Conservation (phyloP, 92 coral and sea anemone genomes). For the Parazoanthus darwini region DNA sequence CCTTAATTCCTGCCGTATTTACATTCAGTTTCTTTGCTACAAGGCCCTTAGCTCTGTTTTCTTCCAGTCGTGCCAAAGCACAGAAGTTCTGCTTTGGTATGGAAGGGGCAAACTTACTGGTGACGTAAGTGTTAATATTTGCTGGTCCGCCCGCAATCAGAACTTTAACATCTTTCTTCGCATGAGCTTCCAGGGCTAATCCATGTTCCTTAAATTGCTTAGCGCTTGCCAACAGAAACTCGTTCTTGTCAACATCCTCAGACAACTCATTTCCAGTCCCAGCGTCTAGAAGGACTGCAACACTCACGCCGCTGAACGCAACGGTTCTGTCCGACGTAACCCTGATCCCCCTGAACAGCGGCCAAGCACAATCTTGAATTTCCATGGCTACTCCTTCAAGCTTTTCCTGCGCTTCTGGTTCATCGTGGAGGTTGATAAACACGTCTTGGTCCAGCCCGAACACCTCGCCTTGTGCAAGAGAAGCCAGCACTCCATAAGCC, state of each 20-base stretch:
- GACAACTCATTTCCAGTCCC: conserved; percentile 52
- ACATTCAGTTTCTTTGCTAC: conserved; percentile 85
- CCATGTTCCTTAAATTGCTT: conserved; percentile 78
- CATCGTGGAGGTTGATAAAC: conserved; percentile 72
- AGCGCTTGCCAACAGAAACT: conserved; percentile 57
- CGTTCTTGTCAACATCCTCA: conserved; percentile 49
- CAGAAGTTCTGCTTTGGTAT: conserved; percentile 81
- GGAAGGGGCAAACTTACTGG: conserved; percentile 89
- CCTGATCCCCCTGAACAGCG: conserved; percentile 70
- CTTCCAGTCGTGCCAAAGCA: conserved; percentile 85
- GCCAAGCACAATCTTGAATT: conserved; percentile 92
- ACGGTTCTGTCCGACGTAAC: conserved; percentile 67
- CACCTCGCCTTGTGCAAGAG: conserved; percentile 82
- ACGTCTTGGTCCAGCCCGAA: conserved; percentile 86
- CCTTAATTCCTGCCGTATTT: conserved; percentile 85
- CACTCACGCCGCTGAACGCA: conserved; percentile 81
- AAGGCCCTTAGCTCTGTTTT: conserved; percentile 87
- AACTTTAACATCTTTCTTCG: conserved; percentile 80
- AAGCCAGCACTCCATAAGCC: conserved; percentile 76
- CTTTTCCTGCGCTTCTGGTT: conserved; percentile 61
- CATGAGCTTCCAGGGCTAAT: conserved; percentile 74
- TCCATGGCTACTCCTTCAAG: conserved; percentile 85
- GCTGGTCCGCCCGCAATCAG: conserved; percentile 83
- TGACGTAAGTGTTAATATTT: conserved; percentile 69
- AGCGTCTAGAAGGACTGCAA: conserved; percentile 68